phyloP scores from a whole-genome alignment of 2,797 vertebrate species.

The Cuniculus paca region DNA sequence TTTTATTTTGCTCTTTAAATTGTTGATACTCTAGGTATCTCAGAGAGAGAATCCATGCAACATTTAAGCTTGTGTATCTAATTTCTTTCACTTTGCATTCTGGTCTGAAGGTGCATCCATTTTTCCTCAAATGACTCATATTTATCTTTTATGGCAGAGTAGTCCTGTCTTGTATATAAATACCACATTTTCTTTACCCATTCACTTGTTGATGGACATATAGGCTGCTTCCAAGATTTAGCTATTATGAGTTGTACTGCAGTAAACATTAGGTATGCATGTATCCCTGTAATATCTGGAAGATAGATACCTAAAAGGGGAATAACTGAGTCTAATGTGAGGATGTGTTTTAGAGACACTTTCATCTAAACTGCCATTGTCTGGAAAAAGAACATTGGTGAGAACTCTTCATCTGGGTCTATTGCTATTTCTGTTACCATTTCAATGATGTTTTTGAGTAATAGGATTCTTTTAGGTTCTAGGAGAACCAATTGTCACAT shows the following conservation, averaged over 20 bases:
- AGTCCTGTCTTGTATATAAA: not conserved
- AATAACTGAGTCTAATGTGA: not conserved
- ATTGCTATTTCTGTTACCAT: not conserved
- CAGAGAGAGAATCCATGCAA: not conserved
- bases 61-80: not conserved
- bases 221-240: not conserved
- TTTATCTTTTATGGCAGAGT: not conserved
- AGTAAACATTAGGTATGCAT: not conserved
- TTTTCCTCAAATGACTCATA: not conserved
- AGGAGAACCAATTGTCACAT: not conserved
- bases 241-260: not conserved
- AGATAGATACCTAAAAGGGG: not conserved
- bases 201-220: not conserved
- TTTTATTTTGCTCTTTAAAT: not conserved
- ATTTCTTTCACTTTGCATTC: not conserved
- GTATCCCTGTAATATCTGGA: not conserved
- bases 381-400: not conserved
- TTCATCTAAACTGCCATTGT: not conserved
- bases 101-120: not conserved
- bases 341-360: constrained; percentile 1
- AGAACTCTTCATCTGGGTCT: not conserved
- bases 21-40: not conserved
- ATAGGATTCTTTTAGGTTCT: not conserved
- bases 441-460: not conserved
- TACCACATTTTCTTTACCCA: not conserved